These are phyloP conservation scores for Aleiodes sp. DNA, from an alignment of 1,140 invertebrate genomes.

Conservation along the genomic window DNA sequence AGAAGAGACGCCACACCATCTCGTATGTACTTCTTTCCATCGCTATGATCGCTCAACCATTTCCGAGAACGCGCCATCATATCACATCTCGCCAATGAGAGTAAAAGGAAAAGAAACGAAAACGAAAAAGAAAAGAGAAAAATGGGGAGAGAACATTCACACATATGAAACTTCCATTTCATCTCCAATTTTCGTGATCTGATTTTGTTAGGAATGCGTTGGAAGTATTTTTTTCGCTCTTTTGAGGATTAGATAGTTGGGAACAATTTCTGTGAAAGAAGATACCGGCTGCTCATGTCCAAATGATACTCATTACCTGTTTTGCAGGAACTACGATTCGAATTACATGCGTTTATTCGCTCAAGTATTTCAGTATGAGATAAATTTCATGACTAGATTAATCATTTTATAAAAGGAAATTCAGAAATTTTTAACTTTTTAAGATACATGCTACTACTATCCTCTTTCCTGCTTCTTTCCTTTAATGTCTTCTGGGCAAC, in stretches of 20 bases:
- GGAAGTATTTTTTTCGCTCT: conserved; percentile 1
- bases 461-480: not conserved
- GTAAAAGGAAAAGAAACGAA: not conserved
- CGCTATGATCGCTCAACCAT: conserved; percentile 42
- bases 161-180: conserved; percentile 18
- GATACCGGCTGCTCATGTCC: not conserved
- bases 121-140: not conserved
- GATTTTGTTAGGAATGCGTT: conserved; percentile 20
- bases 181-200: conserved; percentile 25
- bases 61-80: conserved; percentile 31
- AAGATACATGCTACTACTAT: not conserved
- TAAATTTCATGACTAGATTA: not conserved
- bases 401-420: not conserved
- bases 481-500: not conserved
- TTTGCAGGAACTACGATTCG: not conserved
- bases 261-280: not conserved
- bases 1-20: conserved; percentile 34
- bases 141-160: conserved; percentile 22
- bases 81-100: conserved; percentile 26
- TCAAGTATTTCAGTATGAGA: not conserved
- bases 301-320: not conserved
- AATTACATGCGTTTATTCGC: not conserved
- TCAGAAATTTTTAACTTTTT: not conserved
- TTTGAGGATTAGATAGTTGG: not conserved
- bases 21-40: conserved; percentile 40